phyloP scores from a whole-genome alignment of 2,888 invertebrate species.

The Pollenia labialis region DNA sequence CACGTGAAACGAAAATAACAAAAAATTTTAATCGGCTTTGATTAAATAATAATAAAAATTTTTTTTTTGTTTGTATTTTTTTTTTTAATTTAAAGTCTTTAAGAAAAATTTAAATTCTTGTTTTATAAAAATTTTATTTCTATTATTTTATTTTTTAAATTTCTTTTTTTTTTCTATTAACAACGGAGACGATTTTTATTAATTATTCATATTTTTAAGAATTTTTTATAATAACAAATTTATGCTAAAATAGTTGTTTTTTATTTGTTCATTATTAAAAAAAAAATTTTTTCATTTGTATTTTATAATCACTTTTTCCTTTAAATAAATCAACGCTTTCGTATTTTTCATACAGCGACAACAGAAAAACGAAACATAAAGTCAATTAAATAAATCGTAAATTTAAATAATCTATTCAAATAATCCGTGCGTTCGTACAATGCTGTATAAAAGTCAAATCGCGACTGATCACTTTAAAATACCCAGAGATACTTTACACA shows the following conservation, averaged over 20 bases:
- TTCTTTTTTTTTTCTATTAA: neutral
- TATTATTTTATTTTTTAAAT: neutral
- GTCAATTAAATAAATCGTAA: constrained; percentile 22
- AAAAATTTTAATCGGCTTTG: constrained; percentile 40
- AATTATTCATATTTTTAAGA: constrained; percentile 17
- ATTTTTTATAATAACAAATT: constrained; percentile 2
- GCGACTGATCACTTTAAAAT: constrained; percentile 71
- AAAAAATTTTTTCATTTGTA: neutral
- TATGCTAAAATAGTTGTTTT: constrained; percentile 3
- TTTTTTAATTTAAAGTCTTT: constrained; percentile 6
- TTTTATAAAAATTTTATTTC: neutral
- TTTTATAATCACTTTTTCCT: constrained; percentile 4
- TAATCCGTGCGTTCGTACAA: constrained; percentile 35
- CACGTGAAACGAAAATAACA: neutral
- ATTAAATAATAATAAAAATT: neutral
- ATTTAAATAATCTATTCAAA: constrained; percentile 32
- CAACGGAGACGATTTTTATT: neutral
- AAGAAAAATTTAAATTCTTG: neutral
- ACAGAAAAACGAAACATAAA: constrained; percentile 29
- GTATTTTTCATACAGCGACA: constrained; percentile 11
- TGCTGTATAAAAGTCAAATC: constrained; percentile 66
- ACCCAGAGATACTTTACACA: constrained; percentile 65
- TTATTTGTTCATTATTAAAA: neutral
- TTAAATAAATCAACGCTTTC: neutral
- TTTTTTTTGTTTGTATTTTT: neutral